phyloP scores from a whole-genome alignment of 2,113 vertebrate species.

The Bubo bubo region DNA sequence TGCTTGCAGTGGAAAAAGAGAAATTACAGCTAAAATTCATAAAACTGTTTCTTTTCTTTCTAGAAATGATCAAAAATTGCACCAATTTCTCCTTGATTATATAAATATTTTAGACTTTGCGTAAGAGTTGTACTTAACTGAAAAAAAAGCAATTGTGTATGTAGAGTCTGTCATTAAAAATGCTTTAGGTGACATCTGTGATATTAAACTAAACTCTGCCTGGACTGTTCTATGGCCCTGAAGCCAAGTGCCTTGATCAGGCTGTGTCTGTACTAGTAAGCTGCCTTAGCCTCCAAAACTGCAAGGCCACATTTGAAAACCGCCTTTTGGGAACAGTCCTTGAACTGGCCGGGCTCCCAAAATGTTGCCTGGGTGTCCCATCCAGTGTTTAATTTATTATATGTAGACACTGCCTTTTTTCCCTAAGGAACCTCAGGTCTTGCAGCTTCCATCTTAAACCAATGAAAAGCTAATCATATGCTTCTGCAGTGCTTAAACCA shows the following conservation, averaged over 20 bases:
- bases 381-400: conserved; percentile 6
- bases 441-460: conserved; percentile 1
- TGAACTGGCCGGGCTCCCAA: neutral
- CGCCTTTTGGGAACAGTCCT: neutral
- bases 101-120: neutral
- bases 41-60: neutral
- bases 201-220: neutral
- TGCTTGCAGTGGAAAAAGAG: neutral
- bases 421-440: neutral
- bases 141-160: neutral
- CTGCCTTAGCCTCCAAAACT: neutral
- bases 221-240: neutral
- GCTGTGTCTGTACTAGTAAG: neutral
- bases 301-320: neutral
- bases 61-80: neutral
- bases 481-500: conserved; percentile 32
- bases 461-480: conserved; percentile 30
- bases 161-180: neutral
- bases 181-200: neutral
- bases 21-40: neutral
- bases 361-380: neutral
- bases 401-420: neutral
- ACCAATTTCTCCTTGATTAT: neutral
- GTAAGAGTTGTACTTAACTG: neutral
- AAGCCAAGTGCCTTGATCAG: neutral